Evolutionary conservation across 1,140 invertebrate genomes (phyloP).

Genomic region (Helicoverpa armigera): DNA sequence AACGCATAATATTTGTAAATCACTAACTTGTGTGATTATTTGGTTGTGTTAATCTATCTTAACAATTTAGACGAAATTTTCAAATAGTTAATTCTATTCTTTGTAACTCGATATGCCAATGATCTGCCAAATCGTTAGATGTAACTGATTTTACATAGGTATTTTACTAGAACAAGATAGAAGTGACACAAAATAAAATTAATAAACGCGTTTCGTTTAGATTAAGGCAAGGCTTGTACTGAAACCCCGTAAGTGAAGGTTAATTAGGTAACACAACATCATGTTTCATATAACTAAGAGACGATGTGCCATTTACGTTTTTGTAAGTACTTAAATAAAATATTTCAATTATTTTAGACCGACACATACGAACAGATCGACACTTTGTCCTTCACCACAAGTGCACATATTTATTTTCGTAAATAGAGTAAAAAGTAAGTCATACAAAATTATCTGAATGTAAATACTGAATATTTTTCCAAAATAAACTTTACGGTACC

Average conservation of each 20-base stretch:
- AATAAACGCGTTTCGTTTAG: slow-evolving; percentile 68
- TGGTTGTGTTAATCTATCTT: slow-evolving; percentile 82
- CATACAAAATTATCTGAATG: slow-evolving; percentile 57
- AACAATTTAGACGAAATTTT: slow-evolving; percentile 76
- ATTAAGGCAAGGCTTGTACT: slow-evolving; percentile 67
- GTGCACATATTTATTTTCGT: slow-evolving; percentile 72
- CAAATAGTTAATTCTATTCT: slow-evolving; percentile 61
- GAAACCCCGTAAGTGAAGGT: slow-evolving; percentile 67
- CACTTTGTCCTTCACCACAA: slow-evolving; percentile 38
- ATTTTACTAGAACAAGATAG: slow-evolving; percentile 67
- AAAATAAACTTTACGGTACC: slow-evolving; percentile 66
- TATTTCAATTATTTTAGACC: slow-evolving; percentile 7
- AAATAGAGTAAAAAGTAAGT: slow-evolving; percentile 62
- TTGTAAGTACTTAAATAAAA: slow-evolving; percentile 49
- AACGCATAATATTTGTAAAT: slow-evolving; percentile 55
- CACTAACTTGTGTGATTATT: slow-evolving; percentile 84
- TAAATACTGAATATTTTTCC: slow-evolving; percentile 78
- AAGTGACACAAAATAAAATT: slow-evolving; percentile 61
- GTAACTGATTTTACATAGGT: slow-evolving; percentile 57
- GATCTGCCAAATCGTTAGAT: slow-evolving; percentile 62
- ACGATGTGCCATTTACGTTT: slow-evolving; percentile 68
- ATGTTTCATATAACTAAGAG: slow-evolving; percentile 60
- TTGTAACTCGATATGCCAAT: slow-evolving; percentile 70
- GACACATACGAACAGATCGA: slow-evolving; percentile 8
- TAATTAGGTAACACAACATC: not conserved